Percentiles rank a stretch among this genome's conserved stretches.
These are phyloP conservation scores for Stenopsyche tienmushanensis DNA, from an alignment of 1,140 invertebrate genomes.

Conservation along the genomic window DNA sequence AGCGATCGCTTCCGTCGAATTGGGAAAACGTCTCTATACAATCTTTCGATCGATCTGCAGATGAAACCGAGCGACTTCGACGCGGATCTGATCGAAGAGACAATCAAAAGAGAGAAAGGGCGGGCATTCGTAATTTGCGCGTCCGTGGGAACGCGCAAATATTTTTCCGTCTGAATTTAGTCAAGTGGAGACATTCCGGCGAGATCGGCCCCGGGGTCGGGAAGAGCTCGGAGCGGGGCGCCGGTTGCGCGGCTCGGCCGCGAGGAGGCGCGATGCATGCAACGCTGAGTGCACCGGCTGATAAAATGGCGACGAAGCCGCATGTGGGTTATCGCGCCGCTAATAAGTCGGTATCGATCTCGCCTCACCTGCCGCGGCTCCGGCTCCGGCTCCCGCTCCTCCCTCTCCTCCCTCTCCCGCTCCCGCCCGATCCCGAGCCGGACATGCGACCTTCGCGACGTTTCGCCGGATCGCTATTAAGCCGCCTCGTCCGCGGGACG, in stretches of 20 bases:
- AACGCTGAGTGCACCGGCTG: constrained; percentile 5
- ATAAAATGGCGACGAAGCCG: constrained; percentile 19
- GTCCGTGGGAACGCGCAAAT: no score
- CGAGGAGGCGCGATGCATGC: constrained; percentile 7
- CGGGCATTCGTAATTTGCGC: no score
- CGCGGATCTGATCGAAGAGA: no score
- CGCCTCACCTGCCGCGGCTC: background rate
- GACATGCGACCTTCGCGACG: no score
- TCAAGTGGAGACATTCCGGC: no score
- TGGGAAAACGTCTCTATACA: no score
- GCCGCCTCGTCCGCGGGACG: background rate
- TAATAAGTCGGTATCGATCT: constrained; percentile 26
- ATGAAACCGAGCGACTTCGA: no score
- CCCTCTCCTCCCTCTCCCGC: background rate
- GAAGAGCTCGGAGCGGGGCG: background rate
- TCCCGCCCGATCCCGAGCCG: background rate
- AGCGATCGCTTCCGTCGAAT: no score
- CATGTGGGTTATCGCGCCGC: constrained; percentile 24
- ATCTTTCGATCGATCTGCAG: no score
- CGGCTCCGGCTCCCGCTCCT: background rate
- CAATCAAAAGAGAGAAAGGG: no score
- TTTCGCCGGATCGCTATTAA: background rate
- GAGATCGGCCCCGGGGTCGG: no score
- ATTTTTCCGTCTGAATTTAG: no score
- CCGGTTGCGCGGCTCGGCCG: background rate